Conservation (phyloP, 2,113 vertebrate genomes). For the Guaruba guarouba region DNA sequence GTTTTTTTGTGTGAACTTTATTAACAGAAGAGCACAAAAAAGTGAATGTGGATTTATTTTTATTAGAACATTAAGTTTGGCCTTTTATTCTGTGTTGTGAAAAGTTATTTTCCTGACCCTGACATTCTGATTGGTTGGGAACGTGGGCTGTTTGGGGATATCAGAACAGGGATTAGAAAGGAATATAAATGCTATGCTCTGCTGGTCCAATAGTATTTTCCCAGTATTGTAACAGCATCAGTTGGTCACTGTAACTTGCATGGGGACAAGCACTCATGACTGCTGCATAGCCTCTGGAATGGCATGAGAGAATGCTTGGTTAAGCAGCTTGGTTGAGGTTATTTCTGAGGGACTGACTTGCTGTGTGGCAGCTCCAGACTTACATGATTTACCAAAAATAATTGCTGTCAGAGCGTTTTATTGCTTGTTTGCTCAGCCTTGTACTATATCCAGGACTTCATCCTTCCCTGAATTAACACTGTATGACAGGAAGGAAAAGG, state of each 20-base stretch:
- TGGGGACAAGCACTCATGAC: background rate
- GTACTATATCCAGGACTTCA: background rate
- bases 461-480: background rate
- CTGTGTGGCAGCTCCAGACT: background rate
- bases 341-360: background rate
- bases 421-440: background rate
- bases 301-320: background rate
- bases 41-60: background rate
- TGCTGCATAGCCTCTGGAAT: background rate
- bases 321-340: background rate
- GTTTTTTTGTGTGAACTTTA: background rate
- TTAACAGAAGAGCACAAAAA: background rate
- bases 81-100: background rate
- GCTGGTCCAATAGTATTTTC: background rate
- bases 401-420: background rate
- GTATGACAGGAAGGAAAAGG: slow-evolving; percentile 8
- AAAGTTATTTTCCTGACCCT: background rate
- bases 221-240: background rate
- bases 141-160: background rate
- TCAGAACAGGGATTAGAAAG: background rate
- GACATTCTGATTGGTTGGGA: background rate
- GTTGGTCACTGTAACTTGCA: background rate
- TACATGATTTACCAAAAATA: slow-evolving; percentile 1
- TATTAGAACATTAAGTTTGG: background rate
- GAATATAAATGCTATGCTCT: background rate